Conservation (phyloP, 2,888 invertebrate species). For the Drepana falcataria region DNA sequence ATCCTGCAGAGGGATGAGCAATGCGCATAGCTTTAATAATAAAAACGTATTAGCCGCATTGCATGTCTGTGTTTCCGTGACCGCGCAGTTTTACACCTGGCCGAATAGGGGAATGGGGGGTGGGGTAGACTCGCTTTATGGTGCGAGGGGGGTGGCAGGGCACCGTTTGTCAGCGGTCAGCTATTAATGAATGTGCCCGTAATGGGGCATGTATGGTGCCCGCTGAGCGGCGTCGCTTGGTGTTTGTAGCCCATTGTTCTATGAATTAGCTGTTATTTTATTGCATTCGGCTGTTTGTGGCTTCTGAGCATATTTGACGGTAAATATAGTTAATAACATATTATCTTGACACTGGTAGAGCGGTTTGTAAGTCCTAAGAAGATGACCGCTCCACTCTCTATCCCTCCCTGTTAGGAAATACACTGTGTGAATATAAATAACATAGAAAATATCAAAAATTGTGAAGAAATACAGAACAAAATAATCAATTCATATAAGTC, state of each 20-base stretch:
- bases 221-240: constrained; percentile 63
- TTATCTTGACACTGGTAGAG: too few species aligned
- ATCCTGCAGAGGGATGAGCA: constrained; percentile 50
- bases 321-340: too few species aligned
- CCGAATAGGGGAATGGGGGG: constrained; percentile 42
- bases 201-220: constrained; percentile 63
- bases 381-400: too few species aligned
- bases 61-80: constrained; percentile 76
- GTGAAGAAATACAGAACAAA: too few species aligned
- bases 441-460: too few species aligned
- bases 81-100: constrained; percentile 77
- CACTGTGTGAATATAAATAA: too few species aligned
- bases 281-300: neutral
- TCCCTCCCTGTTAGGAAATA: too few species aligned
- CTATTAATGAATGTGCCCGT: constrained; percentile 74
- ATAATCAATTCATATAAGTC: too few species aligned
- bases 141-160: constrained; percentile 48
- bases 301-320: too few species aligned
- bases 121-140: constrained; percentile 40
- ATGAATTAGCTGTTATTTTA: constrained; percentile 54
- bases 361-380: too few species aligned
- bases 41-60: constrained; percentile 76
- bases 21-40: constrained; percentile 69
- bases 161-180: constrained; percentile 72
- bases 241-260: constrained; percentile 63